Evolutionary conservation across 2,888 invertebrate genomes (phyloP).

Genomic region (Plebejus melissa): DNA sequence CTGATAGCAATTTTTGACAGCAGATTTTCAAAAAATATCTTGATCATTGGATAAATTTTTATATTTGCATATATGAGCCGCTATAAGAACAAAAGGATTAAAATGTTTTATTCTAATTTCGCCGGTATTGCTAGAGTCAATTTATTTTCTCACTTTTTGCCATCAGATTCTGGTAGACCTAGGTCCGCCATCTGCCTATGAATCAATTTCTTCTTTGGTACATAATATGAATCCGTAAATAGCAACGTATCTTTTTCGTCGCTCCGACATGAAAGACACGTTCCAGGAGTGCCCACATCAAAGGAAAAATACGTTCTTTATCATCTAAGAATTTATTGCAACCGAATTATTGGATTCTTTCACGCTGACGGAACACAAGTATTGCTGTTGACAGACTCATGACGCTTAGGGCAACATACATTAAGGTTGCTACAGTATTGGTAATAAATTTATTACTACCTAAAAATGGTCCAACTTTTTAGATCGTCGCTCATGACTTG

Average conservation of each 20-base stretch:
- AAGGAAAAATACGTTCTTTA: conserved; percentile 41
- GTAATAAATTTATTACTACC: background rate
- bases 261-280: conserved; percentile 58
- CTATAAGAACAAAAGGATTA: no score
- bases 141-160: no score
- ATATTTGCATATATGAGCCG: no score
- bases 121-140: no score
- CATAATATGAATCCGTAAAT: conserved; percentile 41
- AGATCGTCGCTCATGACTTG: no score
- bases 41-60: no score
- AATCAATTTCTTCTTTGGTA: background rate
- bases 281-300: conserved; percentile 62
- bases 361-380: conserved; percentile 26
- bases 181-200: no score
- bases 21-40: no score
- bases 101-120: no score
- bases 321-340: conserved; percentile 34
- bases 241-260: conserved; percentile 52
- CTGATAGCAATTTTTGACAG: no score
- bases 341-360: conserved; percentile 29
- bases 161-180: no score
- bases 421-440: background rate
- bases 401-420: background rate
- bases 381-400: background rate
- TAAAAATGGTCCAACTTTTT: background rate